Evolutionary conservation across 2,797 vertebrate genomes (phyloP), one percentile per base, ranked within the genome.

Genomic region (Sebastes taczanowskii): DNA sequence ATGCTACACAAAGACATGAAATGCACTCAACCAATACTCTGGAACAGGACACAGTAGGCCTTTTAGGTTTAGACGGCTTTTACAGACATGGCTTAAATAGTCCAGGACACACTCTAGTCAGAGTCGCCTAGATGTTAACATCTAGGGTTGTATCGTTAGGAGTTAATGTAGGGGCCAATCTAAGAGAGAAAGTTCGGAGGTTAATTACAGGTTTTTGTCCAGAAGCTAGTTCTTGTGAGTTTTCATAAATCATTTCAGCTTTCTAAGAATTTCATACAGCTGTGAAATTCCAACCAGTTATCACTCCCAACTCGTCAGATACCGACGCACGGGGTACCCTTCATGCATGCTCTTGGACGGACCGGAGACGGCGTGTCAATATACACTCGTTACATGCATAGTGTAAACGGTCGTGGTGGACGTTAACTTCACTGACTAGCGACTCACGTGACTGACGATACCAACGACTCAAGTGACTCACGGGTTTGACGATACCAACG

Each of bases 61-160:
- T 66, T 71, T 35, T 20, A 34, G 18, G 25, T 58, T 35, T 13
- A 59, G 11, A 35, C 18, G 67, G 49, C 66, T 80, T 77, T 73
- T 69, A 68, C 10, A 69, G 65, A 82, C 74, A 71, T 71, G 79
- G 79, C 71, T 78, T 74, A 18, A 55, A 35, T 29, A 76, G 29
- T 74, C n/a, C 22, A 79, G 68, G 38, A 20, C 34, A 27, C 55
- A 18, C 18, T 30, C 16, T 34, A 58, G 49, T 59, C 3, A 59
- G 49, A 35, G 23, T 11, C 7, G 8, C 16, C 10, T 61, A 25
- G 46, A 71, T 66, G 11, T 65, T 3, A 70, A 35, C 18, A 34
- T 85, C 34, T 32, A 42, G 38, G 29, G 8, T 55, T 23, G 22
- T 52, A 38, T 58, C n/a, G 14, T n/a, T 25, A 18, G 16, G 14